Evolutionary conservation across 2,888 invertebrate genomes (phyloP), one percentile per base, ranked within the genome.

Genomic region (Ormyrus pomaceus): DNA sequence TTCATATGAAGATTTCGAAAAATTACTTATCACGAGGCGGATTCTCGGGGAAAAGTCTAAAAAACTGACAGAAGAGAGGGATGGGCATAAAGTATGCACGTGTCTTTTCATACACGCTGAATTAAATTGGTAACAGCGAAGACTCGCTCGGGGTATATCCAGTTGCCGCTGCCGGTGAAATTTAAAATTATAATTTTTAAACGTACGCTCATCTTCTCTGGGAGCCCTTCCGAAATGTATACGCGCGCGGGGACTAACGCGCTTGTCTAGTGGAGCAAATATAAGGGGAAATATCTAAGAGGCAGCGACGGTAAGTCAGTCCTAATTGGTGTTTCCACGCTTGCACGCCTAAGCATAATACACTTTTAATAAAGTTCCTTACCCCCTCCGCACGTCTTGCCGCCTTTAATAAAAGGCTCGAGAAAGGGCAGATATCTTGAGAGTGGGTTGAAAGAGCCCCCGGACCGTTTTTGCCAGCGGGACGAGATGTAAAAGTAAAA

Each of bases 111-210:
- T 77, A 58, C 77, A 77, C 70, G 70, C 77, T 56, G 70, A 70
- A 77, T 77, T 70, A 77, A 77, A 70, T 64, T 77, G 77, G 64
- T 56, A 58, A 68, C 68, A 46, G 55, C 34, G 19, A 53, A 11
- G 59, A n/a, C 46, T 9, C 19, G 53, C 19, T 10, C n/a, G 61
- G 55, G 56, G 34, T 48, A n/a, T n/a, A 53, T 13, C 19, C 6
- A 46, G 59, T n/a, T 11, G 56, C 50, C 62, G 7, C 7, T 19
- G 61, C 48, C 77, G 64, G 55, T 34, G 48, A 62, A 77, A 77
- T 77, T 77, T 77, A 55, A 71, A 65, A 77, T 77, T 77, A 59
- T 71, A 77, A 77, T 71, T 77, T 64, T 77, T 77, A 65, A 77
- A 77, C 65, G 19, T 19, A 19, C 19, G 77, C n/a, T 58, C 71